Conservation (phyloP, 2,113 vertebrate species). For the Neolamprologus cancellatus region DNA sequence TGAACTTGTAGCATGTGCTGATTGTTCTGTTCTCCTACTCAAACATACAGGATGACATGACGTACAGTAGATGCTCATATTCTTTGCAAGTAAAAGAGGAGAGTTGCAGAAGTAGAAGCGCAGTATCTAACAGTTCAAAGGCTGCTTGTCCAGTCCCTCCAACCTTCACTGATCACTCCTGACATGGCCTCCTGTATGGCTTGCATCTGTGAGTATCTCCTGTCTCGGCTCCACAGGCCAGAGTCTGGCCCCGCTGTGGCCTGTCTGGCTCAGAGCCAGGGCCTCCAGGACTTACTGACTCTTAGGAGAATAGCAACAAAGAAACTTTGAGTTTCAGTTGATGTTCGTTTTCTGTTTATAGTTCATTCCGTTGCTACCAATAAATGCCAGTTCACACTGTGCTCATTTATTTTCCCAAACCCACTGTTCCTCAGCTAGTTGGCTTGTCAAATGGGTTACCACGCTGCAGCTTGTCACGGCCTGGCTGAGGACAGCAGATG, state of each 20-base stretch:
- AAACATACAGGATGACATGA: not conserved
- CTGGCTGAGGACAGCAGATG: not conserved
- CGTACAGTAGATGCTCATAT: not conserved
- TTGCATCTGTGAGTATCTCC: constrained; percentile 41
- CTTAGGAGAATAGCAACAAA: not conserved
- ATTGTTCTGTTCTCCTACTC: not conserved
- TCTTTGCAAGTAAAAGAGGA: not conserved
- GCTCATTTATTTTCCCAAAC: not conserved
- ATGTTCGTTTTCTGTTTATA: not conserved
- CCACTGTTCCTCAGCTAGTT: not conserved
- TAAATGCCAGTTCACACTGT: not conserved
- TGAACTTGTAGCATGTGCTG: not conserved
- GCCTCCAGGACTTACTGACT: not conserved
- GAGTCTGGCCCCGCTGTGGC: constrained; percentile 26
- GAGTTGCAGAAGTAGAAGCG: not conserved
- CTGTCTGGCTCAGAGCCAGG: constrained; percentile 39
- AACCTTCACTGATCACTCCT: constrained; percentile 47
- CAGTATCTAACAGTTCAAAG: constrained; percentile 25
- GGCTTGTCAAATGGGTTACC: not conserved
- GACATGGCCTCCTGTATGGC: constrained; percentile 45
- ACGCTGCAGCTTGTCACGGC: not conserved
- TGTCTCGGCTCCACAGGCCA: constrained; percentile 8
- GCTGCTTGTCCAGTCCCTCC: constrained; percentile 14
- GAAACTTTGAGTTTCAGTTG: not conserved
- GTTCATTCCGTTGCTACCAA: not conserved